These are phyloP conservation scores for Scolopax rusticola DNA, from an alignment of 2,797 vertebrate species.

Conservation along the genomic window DNA sequence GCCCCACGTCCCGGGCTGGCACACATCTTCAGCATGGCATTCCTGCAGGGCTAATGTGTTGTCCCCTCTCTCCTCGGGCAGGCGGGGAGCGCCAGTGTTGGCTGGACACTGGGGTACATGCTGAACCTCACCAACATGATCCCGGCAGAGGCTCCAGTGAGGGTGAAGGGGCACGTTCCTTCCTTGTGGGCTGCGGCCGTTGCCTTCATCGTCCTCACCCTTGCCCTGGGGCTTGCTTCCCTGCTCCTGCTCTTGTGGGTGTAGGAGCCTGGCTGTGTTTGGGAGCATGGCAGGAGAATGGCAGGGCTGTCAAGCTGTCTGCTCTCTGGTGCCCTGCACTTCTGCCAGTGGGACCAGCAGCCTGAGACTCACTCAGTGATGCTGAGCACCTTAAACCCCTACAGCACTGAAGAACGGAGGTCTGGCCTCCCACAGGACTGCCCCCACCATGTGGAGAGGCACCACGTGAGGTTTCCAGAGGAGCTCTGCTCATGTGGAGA, in stretches of 20 bases:
- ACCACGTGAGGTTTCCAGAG: background rate
- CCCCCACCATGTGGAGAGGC: background rate
- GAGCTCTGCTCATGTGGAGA: background rate
- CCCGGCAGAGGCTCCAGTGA: background rate
- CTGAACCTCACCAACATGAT: conserved; percentile 84
- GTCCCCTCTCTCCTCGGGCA: background rate
- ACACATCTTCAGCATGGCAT: background rate
- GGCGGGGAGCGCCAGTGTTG: conserved; percentile 70
- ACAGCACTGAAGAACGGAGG: background rate
- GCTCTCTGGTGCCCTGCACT: accelerated
- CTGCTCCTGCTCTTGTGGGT: conserved; percentile 15
- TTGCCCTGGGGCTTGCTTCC: conserved; percentile 58
- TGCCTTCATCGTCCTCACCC: conserved; percentile 73
- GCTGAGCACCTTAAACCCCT: background rate
- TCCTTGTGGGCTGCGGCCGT: conserved; percentile 72
- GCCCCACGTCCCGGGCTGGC: accelerated
- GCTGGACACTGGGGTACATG: conserved; percentile 85
- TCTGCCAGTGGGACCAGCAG: background rate
- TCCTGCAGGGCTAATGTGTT: background rate
- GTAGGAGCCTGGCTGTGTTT: background rate
- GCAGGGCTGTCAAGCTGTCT: accelerated
- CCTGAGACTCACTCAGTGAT: background rate
- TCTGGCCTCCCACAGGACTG: background rate
- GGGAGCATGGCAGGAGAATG: accelerated
- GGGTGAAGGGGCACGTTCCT: conserved; percentile 62